These are phyloP conservation scores for Nycticebus coucang DNA, from an alignment of 2,113 vertebrate genomes.

Conservation along the genomic window DNA sequence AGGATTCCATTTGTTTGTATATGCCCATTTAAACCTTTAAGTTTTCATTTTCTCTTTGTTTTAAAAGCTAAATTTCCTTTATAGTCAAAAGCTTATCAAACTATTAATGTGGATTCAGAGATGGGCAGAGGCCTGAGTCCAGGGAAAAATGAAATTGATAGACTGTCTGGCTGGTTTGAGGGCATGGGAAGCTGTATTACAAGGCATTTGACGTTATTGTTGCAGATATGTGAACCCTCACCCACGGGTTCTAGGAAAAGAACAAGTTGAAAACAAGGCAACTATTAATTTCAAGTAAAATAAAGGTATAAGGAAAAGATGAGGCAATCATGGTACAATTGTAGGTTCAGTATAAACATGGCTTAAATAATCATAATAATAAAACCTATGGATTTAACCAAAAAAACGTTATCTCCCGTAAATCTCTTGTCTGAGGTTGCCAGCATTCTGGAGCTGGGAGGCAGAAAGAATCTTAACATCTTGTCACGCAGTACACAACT, in stretches of 20 bases:
- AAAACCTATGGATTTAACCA: background rate
- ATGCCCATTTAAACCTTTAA: background rate
- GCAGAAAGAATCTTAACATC: background rate
- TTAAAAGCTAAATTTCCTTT: constrained; percentile 46
- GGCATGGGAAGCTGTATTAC: background rate
- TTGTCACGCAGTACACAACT: background rate
- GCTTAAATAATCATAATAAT: background rate
- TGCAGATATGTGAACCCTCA: background rate
- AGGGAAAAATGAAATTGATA: background rate
- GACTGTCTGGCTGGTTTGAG: background rate
- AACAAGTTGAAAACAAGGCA: background rate
- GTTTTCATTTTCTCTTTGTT: constrained; percentile 44
- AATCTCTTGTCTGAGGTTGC: background rate
- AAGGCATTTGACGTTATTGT: background rate
- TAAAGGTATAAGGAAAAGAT: background rate
- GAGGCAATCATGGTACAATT: background rate
- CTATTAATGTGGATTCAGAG: background rate
- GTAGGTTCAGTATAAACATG: background rate
- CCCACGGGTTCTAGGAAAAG: background rate
- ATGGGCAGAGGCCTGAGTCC: too few species aligned
- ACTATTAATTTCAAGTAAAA: constrained; percentile 22
- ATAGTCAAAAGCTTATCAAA: constrained; percentile 11
- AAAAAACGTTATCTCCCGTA: too few species aligned
- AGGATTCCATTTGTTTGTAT: constrained; percentile 12
- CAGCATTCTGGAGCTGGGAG: background rate